These are phyloP conservation scores for Parambassis ranga DNA, from an alignment of 2,797 vertebrate genomes.

Conservation along the genomic window DNA sequence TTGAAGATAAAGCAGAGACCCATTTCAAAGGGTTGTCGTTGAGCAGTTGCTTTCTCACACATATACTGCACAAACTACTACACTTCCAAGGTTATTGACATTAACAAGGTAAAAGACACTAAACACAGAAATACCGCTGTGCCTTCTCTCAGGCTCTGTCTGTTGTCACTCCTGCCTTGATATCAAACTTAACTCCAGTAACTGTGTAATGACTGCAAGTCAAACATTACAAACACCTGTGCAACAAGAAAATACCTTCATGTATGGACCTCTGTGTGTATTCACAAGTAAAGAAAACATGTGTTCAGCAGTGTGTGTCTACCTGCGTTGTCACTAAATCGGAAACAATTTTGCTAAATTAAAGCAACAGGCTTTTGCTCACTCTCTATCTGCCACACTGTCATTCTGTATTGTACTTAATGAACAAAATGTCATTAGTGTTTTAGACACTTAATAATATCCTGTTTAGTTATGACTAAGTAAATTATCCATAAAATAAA, in stretches of 20 bases:
- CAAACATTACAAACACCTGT: constrained; percentile 26
- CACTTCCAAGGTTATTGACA: not conserved
- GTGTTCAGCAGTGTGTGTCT: not conserved
- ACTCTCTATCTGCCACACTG: not conserved
- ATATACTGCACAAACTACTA: not conserved
- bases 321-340: constrained; percentile 36
- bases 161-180: constrained; percentile 11
- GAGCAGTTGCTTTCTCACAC: not conserved
- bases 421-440: constrained; percentile 27
- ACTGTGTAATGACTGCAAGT: constrained; percentile 34
- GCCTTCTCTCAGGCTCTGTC: constrained; percentile 9
- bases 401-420: constrained; percentile 8
- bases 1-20: constrained; percentile 14
- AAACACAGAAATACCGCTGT: not conserved
- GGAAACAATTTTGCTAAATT: constrained; percentile 29
- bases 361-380: not conserved
- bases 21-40: constrained; percentile 5
- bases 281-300: not conserved
- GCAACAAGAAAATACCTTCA: constrained; percentile 3
- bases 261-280: not conserved
- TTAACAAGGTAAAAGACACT: constrained; percentile 1
- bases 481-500: constrained; percentile 11
- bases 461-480: constrained; percentile 8
- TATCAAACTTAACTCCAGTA: constrained; percentile 11
- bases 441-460: constrained; percentile 20